These are phyloP conservation scores for Catharus minimus DNA, from an alignment of 2,113 vertebrate species.

Conservation along the genomic window DNA sequence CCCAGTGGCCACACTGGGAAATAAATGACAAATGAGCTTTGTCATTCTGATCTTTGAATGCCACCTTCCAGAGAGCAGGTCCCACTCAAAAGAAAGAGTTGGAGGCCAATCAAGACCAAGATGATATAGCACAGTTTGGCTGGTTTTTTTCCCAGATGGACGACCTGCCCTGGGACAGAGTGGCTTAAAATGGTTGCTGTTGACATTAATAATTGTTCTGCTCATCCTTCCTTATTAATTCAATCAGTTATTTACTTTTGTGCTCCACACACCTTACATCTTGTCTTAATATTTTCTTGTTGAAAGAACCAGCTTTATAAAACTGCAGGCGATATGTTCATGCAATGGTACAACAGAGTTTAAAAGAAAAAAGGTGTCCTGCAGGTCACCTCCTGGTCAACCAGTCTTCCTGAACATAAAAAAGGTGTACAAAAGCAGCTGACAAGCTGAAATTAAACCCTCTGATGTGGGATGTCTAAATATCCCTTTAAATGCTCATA, in stretches of 20 bases:
- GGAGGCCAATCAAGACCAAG: not conserved
- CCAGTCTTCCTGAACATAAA: not conserved
- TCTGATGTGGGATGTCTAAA: not conserved
- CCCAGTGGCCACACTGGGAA: not conserved
- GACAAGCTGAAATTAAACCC: not conserved
- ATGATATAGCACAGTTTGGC: not conserved
- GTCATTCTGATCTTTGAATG: not conserved
- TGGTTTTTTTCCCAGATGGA: not conserved
- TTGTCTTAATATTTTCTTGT: not conserved
- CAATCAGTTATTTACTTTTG: not conserved
- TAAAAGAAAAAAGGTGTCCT: not conserved
- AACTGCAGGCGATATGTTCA: not conserved
- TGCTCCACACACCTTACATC: not conserved
- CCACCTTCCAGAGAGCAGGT: not conserved
- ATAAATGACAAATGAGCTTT: not conserved
- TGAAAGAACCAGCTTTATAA: not conserved
- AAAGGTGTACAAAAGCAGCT: not conserved
- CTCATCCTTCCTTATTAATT: not conserved
- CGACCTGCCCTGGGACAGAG: not conserved
- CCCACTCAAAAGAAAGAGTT: not conserved
- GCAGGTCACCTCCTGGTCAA: not conserved
- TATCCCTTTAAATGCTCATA: not conserved
- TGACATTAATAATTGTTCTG: not conserved
- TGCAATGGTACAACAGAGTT: not conserved
- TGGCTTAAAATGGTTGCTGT: not conserved